Evolutionary conservation across 2,888 invertebrate species (phyloP).

Genomic region (Anthoptus insignis): DNA sequence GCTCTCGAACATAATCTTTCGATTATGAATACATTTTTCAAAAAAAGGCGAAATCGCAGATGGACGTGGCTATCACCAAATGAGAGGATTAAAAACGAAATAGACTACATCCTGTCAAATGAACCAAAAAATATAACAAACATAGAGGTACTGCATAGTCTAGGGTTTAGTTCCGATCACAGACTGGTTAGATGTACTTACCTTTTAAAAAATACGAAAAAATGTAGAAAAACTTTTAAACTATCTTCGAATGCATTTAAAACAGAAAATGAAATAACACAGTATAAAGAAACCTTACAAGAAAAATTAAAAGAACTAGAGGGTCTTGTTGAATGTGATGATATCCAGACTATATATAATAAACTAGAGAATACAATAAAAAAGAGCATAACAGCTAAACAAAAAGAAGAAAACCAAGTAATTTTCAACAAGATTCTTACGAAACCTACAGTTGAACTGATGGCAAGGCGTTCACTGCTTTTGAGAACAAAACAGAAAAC

Average conservation of each 20-base stretch:
- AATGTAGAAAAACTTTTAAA: not conserved
- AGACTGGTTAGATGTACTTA: not conserved
- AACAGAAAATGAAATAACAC: not conserved
- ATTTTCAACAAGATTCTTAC: too few species aligned
- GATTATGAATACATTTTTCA: slow-evolving; percentile 11
- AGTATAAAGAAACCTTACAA: too few species aligned
- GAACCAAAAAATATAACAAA: not conserved
- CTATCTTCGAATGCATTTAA: not conserved
- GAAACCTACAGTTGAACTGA: too few species aligned
- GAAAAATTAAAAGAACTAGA: too few species aligned
- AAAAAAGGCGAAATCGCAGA: not conserved
- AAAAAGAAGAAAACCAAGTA: too few species aligned
- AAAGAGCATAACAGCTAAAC: too few species aligned
- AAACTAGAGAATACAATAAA: too few species aligned
- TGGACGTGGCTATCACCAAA: slow-evolving; percentile 10
- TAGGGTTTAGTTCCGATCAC: not conserved
- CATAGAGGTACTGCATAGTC: not conserved
- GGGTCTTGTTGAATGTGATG: too few species aligned
- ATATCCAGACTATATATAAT: too few species aligned
- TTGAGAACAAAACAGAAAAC: too few species aligned
- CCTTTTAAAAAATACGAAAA: not conserved
- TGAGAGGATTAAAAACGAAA: slow-evolving; percentile 1
- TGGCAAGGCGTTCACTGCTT: too few species aligned
- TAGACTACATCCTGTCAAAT: not conserved
- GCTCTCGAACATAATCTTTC: not conserved